phyloP scores from a whole-genome alignment of 1,140 invertebrate species.

The Eumaeus atala region DNA sequence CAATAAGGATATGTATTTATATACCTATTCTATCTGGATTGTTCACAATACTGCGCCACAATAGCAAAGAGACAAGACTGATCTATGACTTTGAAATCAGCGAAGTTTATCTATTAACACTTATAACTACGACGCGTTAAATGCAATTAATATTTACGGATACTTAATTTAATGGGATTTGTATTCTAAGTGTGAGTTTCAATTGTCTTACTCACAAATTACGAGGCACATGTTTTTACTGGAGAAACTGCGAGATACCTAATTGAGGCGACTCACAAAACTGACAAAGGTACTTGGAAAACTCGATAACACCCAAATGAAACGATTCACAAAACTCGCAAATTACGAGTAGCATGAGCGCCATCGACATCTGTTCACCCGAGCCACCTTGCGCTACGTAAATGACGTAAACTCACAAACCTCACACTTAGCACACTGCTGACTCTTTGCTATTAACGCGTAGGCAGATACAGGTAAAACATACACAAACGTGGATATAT shows the following conservation, averaged over 20 bases:
- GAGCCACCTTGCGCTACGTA: too few relatives aligned
- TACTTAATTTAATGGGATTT: conserved; percentile 5
- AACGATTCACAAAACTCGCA: too few relatives aligned
- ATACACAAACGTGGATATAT: conserved; percentile 57
- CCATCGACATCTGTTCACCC: too few relatives aligned
- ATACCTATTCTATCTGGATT: conserved; percentile 62
- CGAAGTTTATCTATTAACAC: conserved; percentile 40
- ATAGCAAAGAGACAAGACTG: conserved; percentile 45
- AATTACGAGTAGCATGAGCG: too few relatives aligned
- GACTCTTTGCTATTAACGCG: conserved; percentile 56
- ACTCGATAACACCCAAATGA: too few relatives aligned
- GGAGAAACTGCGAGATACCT: too few relatives aligned
- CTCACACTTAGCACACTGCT: conserved; percentile 25
- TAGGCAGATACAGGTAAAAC: conserved; percentile 48
- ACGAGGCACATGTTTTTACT: too few relatives aligned
- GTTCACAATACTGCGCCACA: conserved; percentile 52
- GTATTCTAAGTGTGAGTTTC: background rate
- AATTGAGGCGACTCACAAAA: too few relatives aligned
- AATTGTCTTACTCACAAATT: too few relatives aligned
- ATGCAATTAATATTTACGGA: conserved; percentile 42
- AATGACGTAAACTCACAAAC: conserved; percentile 11
- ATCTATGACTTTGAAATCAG: conserved; percentile 44
- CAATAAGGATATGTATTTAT: conserved; percentile 69
- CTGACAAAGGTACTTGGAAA: too few relatives aligned
- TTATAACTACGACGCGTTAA: conserved; percentile 62